Base-by-base conservation (phyloP, 2,113 vertebrate genomes). In the Argyrosomus japonicus region DNA sequence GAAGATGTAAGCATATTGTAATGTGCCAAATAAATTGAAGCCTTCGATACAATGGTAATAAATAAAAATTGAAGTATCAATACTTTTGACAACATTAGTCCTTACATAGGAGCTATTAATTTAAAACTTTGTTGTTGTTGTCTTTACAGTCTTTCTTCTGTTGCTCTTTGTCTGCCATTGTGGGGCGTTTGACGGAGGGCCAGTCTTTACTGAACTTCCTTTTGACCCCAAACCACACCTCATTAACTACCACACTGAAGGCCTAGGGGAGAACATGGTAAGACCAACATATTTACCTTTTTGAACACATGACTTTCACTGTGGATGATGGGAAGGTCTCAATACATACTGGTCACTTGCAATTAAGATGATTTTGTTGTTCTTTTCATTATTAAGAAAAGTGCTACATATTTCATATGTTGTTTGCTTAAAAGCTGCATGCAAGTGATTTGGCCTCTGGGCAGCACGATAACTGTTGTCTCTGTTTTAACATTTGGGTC, bases 231-330 rank as follows among this genome's bases (percentile, higher is more conserved):
- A 98, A 90, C 96, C 96, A 90, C 94, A 88, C 89, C 96, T 94
- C 93, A 97, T 90, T 32, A 50, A 96, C 0, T 98, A 97, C 95
- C 92, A 89, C 79, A 96, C 97, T n/a, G 98, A 99, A 90, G 96
- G 96, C 40, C 96, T 94, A 50, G 96, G 97, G 54, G 95, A 97
- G 89, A 94, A 96, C 81, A 91, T 90, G 82, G 98, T 99, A 87
- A 95, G 96, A 58, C 27, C 2, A 23, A 15, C 15, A 29, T 45
- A 15, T 60, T 68, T n/a, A 32, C 8, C 6, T 32, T 63, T 40
- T 11, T 18, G n/a, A 68, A 68, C n/a, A 53, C 45, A 58, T n/a
- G 1, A 64, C 27, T 3, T 32, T 32, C 10, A 48, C 0, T 58
- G 36, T 13, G 17, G 25, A 62, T 19, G 27, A 67, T 1, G 19